These are phyloP conservation scores for Lepus americanus DNA, from an alignment of 2,113 vertebrate genomes.

Conservation along the genomic window DNA sequence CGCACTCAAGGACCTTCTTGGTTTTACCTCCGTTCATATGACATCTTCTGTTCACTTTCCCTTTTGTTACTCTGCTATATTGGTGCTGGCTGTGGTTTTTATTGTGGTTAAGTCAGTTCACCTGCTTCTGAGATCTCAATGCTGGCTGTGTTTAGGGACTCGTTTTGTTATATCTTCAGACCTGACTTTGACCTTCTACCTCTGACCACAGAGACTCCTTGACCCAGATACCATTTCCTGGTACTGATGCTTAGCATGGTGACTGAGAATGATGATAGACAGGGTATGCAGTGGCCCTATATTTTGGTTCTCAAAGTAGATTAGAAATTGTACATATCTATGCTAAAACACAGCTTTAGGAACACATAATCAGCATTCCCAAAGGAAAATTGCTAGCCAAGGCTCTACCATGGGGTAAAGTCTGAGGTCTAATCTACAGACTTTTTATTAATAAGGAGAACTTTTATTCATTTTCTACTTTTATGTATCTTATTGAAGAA, in stretches of 20 bases:
- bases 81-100: neutral
- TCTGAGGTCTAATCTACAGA: neutral
- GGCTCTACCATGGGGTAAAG: neutral
- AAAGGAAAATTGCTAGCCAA: neutral
- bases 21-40: constrained; percentile 29
- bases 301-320: neutral
- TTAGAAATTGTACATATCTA: neutral
- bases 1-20: neutral
- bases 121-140: neutral
- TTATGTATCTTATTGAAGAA: constrained; percentile 38
- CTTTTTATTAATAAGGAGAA: neutral
- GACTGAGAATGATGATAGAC: neutral
- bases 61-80: neutral
- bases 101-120: neutral
- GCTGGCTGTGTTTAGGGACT: neutral
- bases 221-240: neutral
- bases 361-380: neutral
- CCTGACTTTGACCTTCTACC: neutral
- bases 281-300: neutral
- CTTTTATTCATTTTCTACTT: neutral
- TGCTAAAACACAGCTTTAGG: neutral
- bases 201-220: neutral
- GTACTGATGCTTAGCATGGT: neutral
- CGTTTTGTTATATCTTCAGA: neutral
- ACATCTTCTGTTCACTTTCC: neutral